Percentiles rank a stretch among this genome's conserved stretches.
These are phyloP conservation scores for Rhegmatorhina hoffmannsi DNA, from an alignment of 2,113 vertebrate genomes.

Conservation along the genomic window DNA sequence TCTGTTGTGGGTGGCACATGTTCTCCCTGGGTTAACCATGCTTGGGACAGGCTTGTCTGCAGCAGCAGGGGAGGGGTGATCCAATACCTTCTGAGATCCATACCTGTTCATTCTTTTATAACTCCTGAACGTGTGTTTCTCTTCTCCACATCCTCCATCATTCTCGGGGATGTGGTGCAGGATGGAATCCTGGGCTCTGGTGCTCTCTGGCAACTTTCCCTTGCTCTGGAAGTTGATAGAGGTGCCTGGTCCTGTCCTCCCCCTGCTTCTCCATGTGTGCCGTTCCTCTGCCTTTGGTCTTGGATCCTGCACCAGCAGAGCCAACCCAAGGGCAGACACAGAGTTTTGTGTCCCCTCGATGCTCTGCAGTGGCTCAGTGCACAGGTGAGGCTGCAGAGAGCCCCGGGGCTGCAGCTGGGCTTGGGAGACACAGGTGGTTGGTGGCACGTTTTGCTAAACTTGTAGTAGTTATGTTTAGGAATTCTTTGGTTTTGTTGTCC, in stretches of 20 bases:
- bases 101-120: neutral
- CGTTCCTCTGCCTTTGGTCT: neutral
- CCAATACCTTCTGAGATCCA: neutral
- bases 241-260: neutral
- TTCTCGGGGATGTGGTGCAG: rapidly evolving
- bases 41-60: neutral
- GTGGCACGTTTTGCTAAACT: neutral
- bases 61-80: neutral
- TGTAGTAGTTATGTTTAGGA: neutral
- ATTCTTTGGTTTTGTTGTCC: neutral
- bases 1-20: neutral
- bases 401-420: neutral
- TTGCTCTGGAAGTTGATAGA: neutral
- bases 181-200: neutral
- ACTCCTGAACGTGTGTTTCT: neutral
- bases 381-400: neutral
- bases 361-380: neutral
- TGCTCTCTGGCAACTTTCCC: neutral
- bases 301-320: neutral
- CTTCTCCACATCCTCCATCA: neutral
- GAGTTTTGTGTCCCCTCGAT: neutral
- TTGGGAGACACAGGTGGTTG: neutral
- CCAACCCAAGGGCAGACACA: neutral
- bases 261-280: neutral
- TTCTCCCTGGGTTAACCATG: neutral